Evolutionary conservation across 1,140 invertebrate species (phyloP).

Genomic region (Hermetia illucens): DNA sequence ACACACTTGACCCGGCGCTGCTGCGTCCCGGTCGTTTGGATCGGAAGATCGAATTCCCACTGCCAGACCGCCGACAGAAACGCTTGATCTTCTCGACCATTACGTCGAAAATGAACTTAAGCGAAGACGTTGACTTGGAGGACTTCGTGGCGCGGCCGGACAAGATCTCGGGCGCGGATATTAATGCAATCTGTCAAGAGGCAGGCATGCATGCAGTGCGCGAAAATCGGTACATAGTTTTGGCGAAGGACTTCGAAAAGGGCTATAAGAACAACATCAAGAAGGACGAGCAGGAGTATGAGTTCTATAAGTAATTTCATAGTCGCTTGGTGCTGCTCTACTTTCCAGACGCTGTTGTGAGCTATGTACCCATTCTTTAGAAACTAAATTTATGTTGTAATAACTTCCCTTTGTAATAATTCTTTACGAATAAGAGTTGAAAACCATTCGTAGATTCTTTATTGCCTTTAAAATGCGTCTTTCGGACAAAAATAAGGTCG

Average conservation of each 20-base stretch:
- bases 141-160: slow-evolving; percentile 98
- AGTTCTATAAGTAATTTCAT: slow-evolving; percentile 91
- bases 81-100: slow-evolving; percentile 97
- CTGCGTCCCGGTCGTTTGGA: slow-evolving; percentile 93
- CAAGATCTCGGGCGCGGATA: slow-evolving; percentile 97
- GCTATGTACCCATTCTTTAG: too few relatives aligned
- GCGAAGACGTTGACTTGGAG: slow-evolving; percentile 97
- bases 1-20: slow-evolving; percentile 95
- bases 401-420: too few relatives aligned
- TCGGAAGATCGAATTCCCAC: slow-evolving; percentile 97
- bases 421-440: too few relatives aligned
- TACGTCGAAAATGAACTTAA: slow-evolving; percentile 98
- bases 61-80: slow-evolving; percentile 95
- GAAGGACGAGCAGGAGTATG: slow-evolving; percentile 98
- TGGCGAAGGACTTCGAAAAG: slow-evolving; percentile 99
- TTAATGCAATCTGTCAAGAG: slow-evolving; percentile 99
- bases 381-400: too few relatives aligned
- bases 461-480: too few relatives aligned
- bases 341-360: too few relatives aligned
- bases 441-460: too few relatives aligned
- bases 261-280: slow-evolving; percentile 98
- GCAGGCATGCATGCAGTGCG: slow-evolving; percentile 91
- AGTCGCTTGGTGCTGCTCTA: not conserved
- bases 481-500: too few relatives aligned
- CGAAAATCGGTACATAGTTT: slow-evolving; percentile 96